Percentiles rank a stretch among this genome's conserved stretches.
phyloP scores from a whole-genome alignment of 2,797 vertebrate genomes.

The Cirrhinus mrigala region DNA sequence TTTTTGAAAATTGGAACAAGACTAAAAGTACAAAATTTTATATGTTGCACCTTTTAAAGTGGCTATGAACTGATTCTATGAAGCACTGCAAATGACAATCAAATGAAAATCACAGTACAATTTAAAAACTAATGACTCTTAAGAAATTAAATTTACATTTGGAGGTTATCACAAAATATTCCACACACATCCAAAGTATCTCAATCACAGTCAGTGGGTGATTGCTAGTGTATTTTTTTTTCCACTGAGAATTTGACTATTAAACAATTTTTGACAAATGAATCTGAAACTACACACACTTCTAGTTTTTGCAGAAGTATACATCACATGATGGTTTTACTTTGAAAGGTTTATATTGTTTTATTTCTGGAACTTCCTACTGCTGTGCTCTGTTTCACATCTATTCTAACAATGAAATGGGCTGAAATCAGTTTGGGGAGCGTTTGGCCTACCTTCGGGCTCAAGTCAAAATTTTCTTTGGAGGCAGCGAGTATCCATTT shows the following conservation, averaged over 20 bases:
- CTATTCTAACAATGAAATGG: not conserved
- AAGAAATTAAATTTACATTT: too few species aligned
- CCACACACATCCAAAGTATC: not conserved
- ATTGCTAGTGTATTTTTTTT: not conserved
- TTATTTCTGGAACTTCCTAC: not conserved
- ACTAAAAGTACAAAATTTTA: not conserved
- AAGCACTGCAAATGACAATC: not conserved
- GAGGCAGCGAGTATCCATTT: conserved; percentile 72
- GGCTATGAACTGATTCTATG: not conserved
- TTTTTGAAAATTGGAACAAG: not conserved
- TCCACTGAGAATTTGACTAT: not conserved
- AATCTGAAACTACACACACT: not conserved
- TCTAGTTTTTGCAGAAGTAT: not conserved
- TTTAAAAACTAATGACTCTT: not conserved
- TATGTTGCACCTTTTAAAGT: not conserved
- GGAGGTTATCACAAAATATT: not conserved
- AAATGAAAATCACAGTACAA: not conserved
- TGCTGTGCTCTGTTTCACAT: not conserved
- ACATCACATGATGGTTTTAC: not conserved
- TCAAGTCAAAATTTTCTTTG: conserved; percentile 64
- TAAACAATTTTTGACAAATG: not conserved
- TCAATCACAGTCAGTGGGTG: not conserved
- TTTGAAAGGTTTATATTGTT: not conserved
- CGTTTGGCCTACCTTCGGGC: conserved; percentile 74
- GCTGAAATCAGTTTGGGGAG: too few species aligned